Evolutionary conservation across 2,113 vertebrate genomes (phyloP).

Genomic region (Phalacrocorax pelagicus): DNA sequence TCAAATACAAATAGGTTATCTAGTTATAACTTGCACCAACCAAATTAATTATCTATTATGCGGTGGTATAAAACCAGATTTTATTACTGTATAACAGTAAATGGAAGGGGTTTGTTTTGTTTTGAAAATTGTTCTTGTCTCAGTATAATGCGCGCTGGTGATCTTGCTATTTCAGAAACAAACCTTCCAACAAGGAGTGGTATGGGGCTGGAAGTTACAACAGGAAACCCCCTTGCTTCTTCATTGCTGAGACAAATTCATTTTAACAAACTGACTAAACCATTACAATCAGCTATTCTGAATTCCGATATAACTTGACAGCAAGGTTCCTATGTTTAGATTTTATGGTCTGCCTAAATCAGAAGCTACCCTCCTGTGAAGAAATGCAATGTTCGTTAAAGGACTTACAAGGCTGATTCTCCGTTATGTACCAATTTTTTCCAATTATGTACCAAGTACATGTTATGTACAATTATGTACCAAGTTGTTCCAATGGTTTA

Average conservation of each 20-base stretch:
- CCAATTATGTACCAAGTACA: too few relatives aligned
- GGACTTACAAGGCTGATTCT: not conserved
- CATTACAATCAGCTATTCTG: not conserved
- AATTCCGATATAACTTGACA: not conserved
- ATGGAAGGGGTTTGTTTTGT: not conserved
- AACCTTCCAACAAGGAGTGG: not conserved
- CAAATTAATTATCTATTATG: not conserved
- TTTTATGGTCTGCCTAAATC: not conserved
- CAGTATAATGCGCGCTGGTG: not conserved
- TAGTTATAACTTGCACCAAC: not conserved
- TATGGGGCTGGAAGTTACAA: not conserved
- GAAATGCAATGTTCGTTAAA: not conserved
- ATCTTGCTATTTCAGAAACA: not conserved
- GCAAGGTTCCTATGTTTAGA: not conserved
- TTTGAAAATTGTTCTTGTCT: not conserved
- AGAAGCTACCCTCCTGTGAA: not conserved
- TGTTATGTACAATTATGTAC: not conserved
- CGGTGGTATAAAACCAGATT: not conserved
- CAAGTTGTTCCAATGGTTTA: not conserved
- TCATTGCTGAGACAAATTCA: not conserved
- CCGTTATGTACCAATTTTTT: not conserved
- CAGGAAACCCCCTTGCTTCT: not conserved
- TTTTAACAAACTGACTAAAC: conserved; percentile 23
- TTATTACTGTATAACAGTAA: not conserved
- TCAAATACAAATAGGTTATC: not conserved